phyloP scores from a whole-genome alignment of 2,113 vertebrate species.

The Corynorhinus townsendii region DNA sequence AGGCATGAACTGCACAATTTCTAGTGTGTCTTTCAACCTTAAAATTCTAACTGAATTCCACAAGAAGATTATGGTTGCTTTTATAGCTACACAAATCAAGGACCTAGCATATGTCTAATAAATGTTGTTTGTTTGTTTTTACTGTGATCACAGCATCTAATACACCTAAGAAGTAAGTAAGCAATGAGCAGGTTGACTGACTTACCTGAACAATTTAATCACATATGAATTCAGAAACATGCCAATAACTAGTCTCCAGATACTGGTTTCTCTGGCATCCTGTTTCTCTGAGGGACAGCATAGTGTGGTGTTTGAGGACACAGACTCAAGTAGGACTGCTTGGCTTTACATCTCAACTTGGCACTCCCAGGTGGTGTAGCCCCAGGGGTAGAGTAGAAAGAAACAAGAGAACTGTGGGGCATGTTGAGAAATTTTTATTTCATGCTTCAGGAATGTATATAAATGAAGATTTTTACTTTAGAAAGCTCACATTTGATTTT shows the following conservation, averaged over 20 bases:
- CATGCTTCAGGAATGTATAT: neutral
- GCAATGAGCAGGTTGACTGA: neutral
- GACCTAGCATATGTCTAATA: neutral
- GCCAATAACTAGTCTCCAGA: neutral
- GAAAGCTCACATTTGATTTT: neutral
- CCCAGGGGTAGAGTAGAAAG: neutral
- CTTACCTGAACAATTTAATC: neutral
- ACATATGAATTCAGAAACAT: neutral
- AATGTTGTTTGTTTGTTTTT: neutral
- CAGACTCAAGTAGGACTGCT: neutral
- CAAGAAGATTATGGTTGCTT: neutral
- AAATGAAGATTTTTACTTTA: neutral
- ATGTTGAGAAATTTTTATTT: neutral
- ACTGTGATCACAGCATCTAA: neutral
- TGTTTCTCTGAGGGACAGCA: accelerated
- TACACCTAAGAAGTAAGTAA: neutral
- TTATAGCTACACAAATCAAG: neutral
- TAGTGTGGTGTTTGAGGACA: neutral
- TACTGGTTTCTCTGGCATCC: neutral
- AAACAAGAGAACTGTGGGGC: neutral
- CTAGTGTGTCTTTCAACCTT: neutral
- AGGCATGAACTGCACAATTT: neutral
- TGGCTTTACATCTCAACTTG: neutral
- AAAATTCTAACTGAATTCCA: neutral
- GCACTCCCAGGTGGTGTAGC: neutral